These are phyloP conservation scores for Myotis myotis DNA, from an alignment of 2,797 vertebrate genomes.

Conservation along the genomic window DNA sequence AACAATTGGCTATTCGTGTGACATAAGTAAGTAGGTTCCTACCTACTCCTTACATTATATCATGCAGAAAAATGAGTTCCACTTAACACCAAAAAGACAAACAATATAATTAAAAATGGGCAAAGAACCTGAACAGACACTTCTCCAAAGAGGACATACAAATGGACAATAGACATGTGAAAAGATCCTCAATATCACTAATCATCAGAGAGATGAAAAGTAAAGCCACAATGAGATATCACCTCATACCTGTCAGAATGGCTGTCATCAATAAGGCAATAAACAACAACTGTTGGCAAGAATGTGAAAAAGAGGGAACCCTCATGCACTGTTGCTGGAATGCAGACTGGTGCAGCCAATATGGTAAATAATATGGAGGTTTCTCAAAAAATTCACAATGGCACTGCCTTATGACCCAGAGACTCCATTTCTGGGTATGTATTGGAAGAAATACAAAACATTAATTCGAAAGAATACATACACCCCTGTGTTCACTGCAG, in stretches of 20 bases:
- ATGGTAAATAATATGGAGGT: background rate
- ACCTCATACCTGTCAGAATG: background rate
- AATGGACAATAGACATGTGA: background rate
- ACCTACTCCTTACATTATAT: background rate
- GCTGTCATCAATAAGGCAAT: background rate
- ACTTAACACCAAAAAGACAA: background rate
- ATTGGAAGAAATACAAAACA: background rate
- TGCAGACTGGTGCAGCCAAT: background rate
- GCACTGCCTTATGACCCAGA: background rate
- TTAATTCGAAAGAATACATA: background rate
- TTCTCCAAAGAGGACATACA: background rate
- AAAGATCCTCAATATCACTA: background rate
- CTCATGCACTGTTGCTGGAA: background rate
- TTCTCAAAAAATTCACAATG: background rate
- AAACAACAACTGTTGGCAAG: background rate
- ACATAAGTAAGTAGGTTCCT: background rate
- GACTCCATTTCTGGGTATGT: background rate
- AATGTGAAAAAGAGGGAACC: background rate
- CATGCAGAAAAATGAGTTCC: slow-evolving; percentile 23
- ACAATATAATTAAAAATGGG: background rate
- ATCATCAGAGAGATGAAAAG: background rate
- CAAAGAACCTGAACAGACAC: background rate
- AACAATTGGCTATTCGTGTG: background rate
- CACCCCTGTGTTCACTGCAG: background rate
- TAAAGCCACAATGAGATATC: background rate